Evolutionary conservation across 2,888 invertebrate species (phyloP), one percentile per base, ranked within the genome.

Genomic region (Macrophya alboannulata): DNA sequence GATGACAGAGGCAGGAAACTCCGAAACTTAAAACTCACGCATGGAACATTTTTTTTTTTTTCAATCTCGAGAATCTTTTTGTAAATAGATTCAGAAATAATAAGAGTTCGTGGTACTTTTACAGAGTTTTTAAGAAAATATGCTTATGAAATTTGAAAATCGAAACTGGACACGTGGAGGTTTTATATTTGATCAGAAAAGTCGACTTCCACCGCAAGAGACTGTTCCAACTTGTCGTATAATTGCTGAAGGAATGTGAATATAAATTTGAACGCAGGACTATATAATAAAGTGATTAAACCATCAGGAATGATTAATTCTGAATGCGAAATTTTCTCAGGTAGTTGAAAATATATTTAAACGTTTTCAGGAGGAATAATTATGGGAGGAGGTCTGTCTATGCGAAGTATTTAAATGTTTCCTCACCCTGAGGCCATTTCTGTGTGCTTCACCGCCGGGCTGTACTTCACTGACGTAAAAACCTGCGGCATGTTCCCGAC

Each of bases 381-480:
- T 68, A 37, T 68, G 10, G 68, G 15, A 68, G 68, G 3, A 31
- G 55, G 48, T 48, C 8, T 48, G 25, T 77, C 43, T 72, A 31
- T 40, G 40, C n/a, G 21, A 2, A 43, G 72, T 21, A 45, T 74
- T 74, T 74, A 45, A 74, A 21, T 74, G 21, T 74, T 62, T 85
- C 91, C 95, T 95, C 94, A 98, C 98, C 96, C 96, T 96, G 82
- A 99, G 94, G 87, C 98, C 99, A 93, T 97, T 97, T 81, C 96
- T 94, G 90, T 97, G 96, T 0, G 99, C 98, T 93, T 98, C 98
- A 1, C 98, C 98, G 85, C 97, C 97, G 51, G 96, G 96, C 89
- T 98, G 97, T 10, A 99, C 97, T 91, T 97, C 96, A 37, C 98
- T 98, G 86, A 99, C 96, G 94, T 98, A 99, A 94, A 99, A 97